Percentiles rank a stretch among this genome's conserved stretches.
Evolutionary conservation across 2,797 vertebrate genomes (phyloP).

Genomic region (Rhinophrynus dorsalis): DNA sequence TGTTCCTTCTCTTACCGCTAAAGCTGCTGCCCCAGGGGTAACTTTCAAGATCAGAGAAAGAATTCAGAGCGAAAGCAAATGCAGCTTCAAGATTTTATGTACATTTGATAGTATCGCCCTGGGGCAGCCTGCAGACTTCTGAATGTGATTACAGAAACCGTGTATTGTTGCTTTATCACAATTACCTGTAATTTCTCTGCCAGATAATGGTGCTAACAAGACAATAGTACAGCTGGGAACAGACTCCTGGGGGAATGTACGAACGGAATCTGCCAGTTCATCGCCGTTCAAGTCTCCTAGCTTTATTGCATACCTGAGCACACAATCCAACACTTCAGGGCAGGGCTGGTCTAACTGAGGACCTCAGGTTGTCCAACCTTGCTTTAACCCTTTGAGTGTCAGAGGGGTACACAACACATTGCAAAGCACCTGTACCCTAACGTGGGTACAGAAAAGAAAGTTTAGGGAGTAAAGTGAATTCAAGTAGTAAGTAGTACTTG

Average conservation of each 20-base stretch:
- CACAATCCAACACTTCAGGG: too few species aligned
- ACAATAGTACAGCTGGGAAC: conserved; percentile 61
- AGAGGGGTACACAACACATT: too few species aligned
- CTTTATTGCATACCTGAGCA: too few species aligned
- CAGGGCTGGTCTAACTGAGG: too few species aligned
- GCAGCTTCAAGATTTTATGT: conserved; percentile 32
- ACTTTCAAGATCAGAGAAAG: conserved; percentile 52
- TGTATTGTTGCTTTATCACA: conserved; percentile 59
- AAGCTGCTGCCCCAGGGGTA: conserved; percentile 34
- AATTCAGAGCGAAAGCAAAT: conserved; percentile 27
- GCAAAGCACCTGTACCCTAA: too few species aligned
- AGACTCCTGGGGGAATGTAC: conserved; percentile 40
- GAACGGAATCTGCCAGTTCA: too few species aligned
- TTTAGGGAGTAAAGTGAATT: too few species aligned
- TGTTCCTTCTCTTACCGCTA: conserved; percentile 26
- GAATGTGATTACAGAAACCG: conserved; percentile 57
- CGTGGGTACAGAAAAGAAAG: too few species aligned
- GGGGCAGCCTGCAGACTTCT: conserved; percentile 52
- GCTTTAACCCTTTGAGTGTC: too few species aligned
- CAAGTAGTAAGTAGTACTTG: too few species aligned
- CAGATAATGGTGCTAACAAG: conserved; percentile 57
- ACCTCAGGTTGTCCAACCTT: too few species aligned
- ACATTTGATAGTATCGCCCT: conserved; percentile 51
- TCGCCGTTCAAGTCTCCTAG: too few species aligned
- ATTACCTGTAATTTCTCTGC: conserved; percentile 55